phyloP scores from a whole-genome alignment of 2,888 invertebrate genomes.

The Geotrupes spiniger region DNA sequence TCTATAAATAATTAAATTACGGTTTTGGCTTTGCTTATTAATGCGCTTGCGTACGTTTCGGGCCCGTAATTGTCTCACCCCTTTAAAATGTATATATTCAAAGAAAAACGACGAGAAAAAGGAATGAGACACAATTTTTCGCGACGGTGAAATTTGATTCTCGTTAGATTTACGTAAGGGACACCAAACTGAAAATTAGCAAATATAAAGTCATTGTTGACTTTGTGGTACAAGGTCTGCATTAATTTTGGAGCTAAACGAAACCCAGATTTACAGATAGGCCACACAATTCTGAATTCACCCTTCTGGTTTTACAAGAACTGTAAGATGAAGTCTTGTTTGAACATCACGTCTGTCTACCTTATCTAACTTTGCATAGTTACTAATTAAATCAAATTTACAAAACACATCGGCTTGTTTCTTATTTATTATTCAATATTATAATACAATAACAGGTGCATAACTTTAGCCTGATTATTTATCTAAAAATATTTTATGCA shows the following conservation, averaged over 20 bases:
- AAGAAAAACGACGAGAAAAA: slow-evolving; percentile 6
- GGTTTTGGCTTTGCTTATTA: slow-evolving; percentile 3
- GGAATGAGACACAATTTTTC: neutral
- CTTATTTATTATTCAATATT: too few species aligned
- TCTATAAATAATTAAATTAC: slow-evolving; percentile 12
- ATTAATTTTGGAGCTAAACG: slow-evolving; percentile 43
- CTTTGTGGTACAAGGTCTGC: slow-evolving; percentile 38
- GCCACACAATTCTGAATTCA: slow-evolving; percentile 37
- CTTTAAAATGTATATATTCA: neutral
- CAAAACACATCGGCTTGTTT: too few species aligned
- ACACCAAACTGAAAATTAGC: slow-evolving; percentile 15
- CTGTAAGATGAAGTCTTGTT: slow-evolving; percentile 19
- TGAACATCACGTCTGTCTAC: slow-evolving; percentile 12
- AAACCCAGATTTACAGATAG: slow-evolving; percentile 44
- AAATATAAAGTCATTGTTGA: slow-evolving; percentile 36
- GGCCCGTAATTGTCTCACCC: neutral
- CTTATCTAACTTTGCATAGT: slow-evolving; percentile 14
- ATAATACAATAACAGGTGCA: too few species aligned
- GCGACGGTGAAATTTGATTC: slow-evolving; percentile 1
- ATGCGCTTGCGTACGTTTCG: neutral
- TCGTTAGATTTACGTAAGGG: slow-evolving; percentile 13
- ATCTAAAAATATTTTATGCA: too few species aligned
- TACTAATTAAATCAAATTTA: slow-evolving; percentile 14
- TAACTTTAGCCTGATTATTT: too few species aligned
- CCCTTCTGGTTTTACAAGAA: slow-evolving; percentile 17